Percentiles rank a stretch among this genome's conserved stretches.
Conservation (phyloP, 1,140 invertebrate genomes). For the Solenopsis invicta region DNA sequence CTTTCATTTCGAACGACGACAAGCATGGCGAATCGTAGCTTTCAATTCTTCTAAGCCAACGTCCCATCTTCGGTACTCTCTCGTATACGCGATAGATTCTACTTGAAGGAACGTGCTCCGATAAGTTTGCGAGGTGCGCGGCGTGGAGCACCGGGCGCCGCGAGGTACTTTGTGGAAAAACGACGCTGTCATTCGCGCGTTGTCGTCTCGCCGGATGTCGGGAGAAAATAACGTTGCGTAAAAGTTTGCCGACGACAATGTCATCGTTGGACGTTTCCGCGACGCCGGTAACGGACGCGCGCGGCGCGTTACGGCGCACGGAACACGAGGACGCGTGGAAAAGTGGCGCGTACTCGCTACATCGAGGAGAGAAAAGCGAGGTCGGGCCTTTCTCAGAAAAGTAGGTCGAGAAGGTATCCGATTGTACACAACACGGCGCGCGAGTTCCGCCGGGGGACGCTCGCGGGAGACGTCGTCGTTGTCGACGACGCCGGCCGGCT, state of each 20-base stretch:
- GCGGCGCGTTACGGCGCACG: constrained; percentile 62
- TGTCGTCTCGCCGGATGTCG: background rate
- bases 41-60: background rate
- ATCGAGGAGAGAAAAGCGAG: constrained; percentile 82
- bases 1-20: constrained; percentile 4
- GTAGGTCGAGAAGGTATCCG: constrained; percentile 81
- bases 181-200: background rate
- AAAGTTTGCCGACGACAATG: background rate
- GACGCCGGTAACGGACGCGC: background rate
- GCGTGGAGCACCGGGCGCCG: background rate
- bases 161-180: background rate
- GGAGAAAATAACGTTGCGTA: constrained; percentile 21
- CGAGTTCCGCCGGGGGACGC: constrained; percentile 51
- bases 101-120: too few relatives aligned
- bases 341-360: constrained; percentile 81
- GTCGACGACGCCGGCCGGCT: too few relatives aligned
- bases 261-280: constrained; percentile 34
- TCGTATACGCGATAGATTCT: background rate
- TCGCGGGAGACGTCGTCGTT: too few relatives aligned
- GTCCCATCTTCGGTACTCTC: background rate
- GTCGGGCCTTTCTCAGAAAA: constrained; percentile 84
- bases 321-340: constrained; percentile 76
- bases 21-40: constrained; percentile 21
- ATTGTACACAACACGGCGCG: constrained; percentile 61
- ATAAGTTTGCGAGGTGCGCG: background rate